phyloP scores from a whole-genome alignment of 2,888 invertebrate species.

The Miltochrista miniata region DNA sequence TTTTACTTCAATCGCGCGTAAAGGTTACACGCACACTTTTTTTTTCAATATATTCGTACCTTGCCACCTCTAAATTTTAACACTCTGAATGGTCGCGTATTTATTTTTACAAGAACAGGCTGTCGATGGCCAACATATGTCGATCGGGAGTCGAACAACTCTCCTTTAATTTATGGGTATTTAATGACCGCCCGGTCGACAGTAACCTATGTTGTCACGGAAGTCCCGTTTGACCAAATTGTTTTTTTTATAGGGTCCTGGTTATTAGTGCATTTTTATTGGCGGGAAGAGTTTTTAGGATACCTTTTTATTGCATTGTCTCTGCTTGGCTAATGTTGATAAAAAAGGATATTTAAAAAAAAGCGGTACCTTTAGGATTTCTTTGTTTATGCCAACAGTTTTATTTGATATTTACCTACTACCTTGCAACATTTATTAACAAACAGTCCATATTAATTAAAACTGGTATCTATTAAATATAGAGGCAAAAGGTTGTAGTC shows the following conservation, averaged over 20 bases:
- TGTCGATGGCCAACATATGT: conserved; percentile 70
- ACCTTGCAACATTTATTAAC: no score
- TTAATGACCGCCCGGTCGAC: conserved; percentile 67
- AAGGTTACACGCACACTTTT: no score
- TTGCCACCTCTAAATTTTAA: conserved; percentile 9
- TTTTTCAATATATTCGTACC: no score
- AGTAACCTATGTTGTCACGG: conserved; percentile 44
- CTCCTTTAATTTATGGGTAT: conserved; percentile 74
- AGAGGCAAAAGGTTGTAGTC: conserved; percentile 16
- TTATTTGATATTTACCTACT: no score
- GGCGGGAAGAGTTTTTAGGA: background rate
- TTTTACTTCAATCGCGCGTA: no score
- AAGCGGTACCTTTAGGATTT: no score
- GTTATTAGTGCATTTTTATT: conserved; percentile 1
- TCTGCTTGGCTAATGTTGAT: no score
- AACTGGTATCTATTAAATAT: background rate
- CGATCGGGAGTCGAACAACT: conserved; percentile 49
- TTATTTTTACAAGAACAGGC: conserved; percentile 59
- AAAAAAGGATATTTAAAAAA: no score
- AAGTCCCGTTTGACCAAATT: conserved; percentile 36
- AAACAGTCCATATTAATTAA: background rate
- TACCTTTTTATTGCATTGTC: background rate
- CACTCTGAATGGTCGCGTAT: conserved; percentile 33
- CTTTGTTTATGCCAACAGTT: no score
- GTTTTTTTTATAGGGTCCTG: conserved; percentile 19